A percentile compares a stretch with the other conserved stretches of the same genome.
phyloP scores from a whole-genome alignment of 2,888 invertebrate species.

The Mellilla xanthometata region DNA sequence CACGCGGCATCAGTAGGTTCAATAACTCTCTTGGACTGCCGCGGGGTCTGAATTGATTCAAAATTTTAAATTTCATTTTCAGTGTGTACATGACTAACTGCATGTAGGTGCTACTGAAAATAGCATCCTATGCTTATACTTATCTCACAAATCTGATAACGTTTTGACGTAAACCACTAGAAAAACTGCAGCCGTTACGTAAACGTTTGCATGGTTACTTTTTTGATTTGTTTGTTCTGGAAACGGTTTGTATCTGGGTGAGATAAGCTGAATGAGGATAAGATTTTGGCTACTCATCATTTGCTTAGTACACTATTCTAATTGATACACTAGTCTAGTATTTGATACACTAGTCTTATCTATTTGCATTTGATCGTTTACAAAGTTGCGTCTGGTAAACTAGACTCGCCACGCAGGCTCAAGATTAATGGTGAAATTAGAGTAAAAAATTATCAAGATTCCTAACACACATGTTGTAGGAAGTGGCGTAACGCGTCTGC shows the following conservation, averaged over 20 bases:
- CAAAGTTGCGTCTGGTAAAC: slow-evolving; percentile 17
- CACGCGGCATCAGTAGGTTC: slow-evolving; percentile 19
- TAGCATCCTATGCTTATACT: slow-evolving; percentile 1
- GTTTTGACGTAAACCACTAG: slow-evolving; percentile 15
- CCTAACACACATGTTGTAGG: slow-evolving; percentile 29
- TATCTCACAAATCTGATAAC: slow-evolving; percentile 22
- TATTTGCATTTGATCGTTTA: slow-evolving; percentile 3
- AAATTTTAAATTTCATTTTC: background rate
- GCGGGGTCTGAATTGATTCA: background rate
- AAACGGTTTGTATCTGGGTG: slow-evolving; percentile 15
- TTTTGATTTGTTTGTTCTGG: slow-evolving; percentile 16
- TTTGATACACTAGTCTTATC: no score
- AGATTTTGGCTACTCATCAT: slow-evolving; percentile 15
- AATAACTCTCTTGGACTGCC: no score
- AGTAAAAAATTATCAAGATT: slow-evolving; percentile 38
- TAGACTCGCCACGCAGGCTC: slow-evolving; percentile 16
- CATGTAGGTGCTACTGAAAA: slow-evolving; percentile 15
- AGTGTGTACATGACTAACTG: slow-evolving; percentile 20
- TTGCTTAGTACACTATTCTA: no score
- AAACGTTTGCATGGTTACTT: slow-evolving; percentile 18
- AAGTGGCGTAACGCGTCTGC: slow-evolving; percentile 48
- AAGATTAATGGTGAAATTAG: slow-evolving; percentile 33
- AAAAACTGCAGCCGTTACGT: slow-evolving; percentile 22
- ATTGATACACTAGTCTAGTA: no score
- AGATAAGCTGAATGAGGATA: slow-evolving; percentile 11